phyloP scores from a whole-genome alignment of 2,888 invertebrate species.

The Sphecodes monilicornis region DNA sequence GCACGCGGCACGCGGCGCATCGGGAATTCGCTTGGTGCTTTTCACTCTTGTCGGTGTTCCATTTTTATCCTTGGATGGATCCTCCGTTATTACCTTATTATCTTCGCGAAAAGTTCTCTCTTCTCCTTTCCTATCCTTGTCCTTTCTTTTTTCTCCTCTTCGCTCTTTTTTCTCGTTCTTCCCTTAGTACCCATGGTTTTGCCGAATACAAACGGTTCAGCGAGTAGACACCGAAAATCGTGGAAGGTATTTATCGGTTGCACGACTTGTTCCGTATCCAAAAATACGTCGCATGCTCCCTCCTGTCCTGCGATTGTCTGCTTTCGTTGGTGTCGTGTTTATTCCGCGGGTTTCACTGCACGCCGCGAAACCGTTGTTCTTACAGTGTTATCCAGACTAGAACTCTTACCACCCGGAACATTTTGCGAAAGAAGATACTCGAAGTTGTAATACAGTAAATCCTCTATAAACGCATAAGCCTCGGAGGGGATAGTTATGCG shows the following conservation, averaged over 20 bases:
- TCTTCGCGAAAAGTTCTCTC: neutral
- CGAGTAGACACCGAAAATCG: neutral
- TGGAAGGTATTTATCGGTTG: neutral
- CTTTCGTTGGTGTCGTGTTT: neutral
- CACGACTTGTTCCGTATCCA: neutral
- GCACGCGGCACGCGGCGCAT: neutral
- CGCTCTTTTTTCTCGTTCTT: neutral
- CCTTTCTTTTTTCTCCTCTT: neutral
- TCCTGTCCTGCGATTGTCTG: neutral
- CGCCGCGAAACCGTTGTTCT: neutral
- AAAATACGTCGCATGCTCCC: neutral
- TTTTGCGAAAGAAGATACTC: neutral
- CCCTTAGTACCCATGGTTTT: neutral
- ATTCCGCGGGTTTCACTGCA: neutral
- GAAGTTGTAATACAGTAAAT: no score
- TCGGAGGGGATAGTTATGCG: no score
- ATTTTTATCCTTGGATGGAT: neutral
- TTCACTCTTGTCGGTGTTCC: neutral
- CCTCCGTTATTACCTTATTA: neutral
- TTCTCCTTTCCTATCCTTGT: neutral
- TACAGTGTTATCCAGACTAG: neutral
- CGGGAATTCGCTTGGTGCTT: conserved; percentile 25
- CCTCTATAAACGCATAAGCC: no score
- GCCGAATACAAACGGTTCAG: neutral
- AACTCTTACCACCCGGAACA: neutral